These are phyloP conservation scores for Dendrophyllia cribrosa DNA, from an alignment of 64 coral and sea anemone genomes.

Conservation along the genomic window DNA sequence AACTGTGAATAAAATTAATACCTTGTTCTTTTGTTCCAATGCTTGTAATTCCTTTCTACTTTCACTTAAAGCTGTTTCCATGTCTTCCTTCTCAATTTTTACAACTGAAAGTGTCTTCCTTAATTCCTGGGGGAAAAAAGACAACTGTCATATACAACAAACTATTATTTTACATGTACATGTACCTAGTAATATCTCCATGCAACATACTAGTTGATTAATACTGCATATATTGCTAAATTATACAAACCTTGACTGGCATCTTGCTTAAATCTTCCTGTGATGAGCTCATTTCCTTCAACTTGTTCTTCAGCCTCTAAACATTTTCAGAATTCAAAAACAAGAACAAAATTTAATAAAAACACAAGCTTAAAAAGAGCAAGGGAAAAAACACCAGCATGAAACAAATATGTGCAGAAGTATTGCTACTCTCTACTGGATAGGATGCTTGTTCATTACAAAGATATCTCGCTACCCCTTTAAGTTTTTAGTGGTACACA, in stretches of 20 bases:
- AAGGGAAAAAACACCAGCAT: too few species aligned
- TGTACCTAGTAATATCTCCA: too few species aligned
- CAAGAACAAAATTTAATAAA: not conserved
- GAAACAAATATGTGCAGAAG: too few species aligned
- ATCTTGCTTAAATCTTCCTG: constrained; percentile 89
- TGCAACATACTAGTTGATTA: too few species aligned
- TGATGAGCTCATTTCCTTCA: constrained; percentile 79
- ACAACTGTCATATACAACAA: not conserved
- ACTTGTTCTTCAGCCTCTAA: constrained; percentile 83
- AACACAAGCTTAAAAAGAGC: too few species aligned
- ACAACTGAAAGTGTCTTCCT: constrained; percentile 72
- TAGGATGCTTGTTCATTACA: too few species aligned
- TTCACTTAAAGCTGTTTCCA: constrained; percentile 76
- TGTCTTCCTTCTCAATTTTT: constrained; percentile 78
- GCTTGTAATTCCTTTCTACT: constrained; percentile 73
- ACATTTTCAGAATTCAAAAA: not conserved
- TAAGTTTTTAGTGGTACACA: too few species aligned
- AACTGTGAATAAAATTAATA: not conserved
- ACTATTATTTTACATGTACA: too few species aligned
- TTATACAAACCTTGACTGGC: constrained; percentile 70
- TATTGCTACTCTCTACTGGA: too few species aligned
- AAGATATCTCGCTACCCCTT: too few species aligned
- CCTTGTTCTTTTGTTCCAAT: constrained; percentile 85
- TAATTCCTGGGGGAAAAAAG: constrained; percentile 53
- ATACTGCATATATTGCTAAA: too few species aligned